Base-by-base conservation (phyloP, 2,888 invertebrate genomes). In the Actias luna region DNA sequence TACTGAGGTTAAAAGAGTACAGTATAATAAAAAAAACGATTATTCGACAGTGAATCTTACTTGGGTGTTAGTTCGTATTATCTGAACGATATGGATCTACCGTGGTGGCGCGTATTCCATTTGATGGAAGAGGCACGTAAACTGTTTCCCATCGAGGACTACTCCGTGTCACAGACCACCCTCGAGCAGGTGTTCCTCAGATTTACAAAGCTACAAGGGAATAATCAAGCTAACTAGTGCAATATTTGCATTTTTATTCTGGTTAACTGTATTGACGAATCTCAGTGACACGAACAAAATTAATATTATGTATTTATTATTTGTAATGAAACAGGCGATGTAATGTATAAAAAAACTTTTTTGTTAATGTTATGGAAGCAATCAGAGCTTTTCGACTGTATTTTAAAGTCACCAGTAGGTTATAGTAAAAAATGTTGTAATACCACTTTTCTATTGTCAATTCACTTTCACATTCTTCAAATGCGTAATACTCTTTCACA, bases 101-200 rank as follows among this genome's bases (percentile, higher is more conserved):
- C 93, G 63, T 96, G 96, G 95, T 95, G 95, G 72, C 83, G 90
- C 50, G 93, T 97, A 42, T 97, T 97, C 83, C 91, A 94, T 25
- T 84, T 93, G 3, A 94, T 96, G 93, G 95, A 96, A 77, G 75
- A 82, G 0, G 94, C 94, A 60, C 94, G 94, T 27, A 67, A 69
- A 0, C 73, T 77, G n/a, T 89, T 93, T 5, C 92, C 94, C 61
- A 93, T 97, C 57, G 96, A 96, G 71, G 97, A 97, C 82, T 97
- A 97, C 82, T 95, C 95, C 10, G 94, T 97, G 22, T 95, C 95
- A 52, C 97, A 97, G 84, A 96, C 97, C 0, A 95, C 96, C 1
- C 89, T 97, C 58, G 97, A 97, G 80, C 96, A 97, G 87, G 95
- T 97, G 63, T 95, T 96, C 78, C 84, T 96, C 31, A 89, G 93